A percentile compares a stretch with the other conserved stretches of the same genome.
Evolutionary conservation across 1,140 invertebrate species (phyloP).

Genomic region (Lamellibrachia luymesi): DNA sequence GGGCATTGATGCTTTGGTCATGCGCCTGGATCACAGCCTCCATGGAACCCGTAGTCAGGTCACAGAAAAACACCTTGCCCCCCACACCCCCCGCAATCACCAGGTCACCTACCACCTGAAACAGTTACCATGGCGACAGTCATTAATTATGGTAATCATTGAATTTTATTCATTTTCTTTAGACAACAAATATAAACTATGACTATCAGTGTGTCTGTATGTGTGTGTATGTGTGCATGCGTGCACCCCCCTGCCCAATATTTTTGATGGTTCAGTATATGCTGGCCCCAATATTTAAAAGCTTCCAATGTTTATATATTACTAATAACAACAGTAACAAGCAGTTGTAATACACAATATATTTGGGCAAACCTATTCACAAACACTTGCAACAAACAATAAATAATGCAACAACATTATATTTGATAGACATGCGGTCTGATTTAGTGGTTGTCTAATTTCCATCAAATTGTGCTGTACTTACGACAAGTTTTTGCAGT

Average conservation of each 20-base stretch:
- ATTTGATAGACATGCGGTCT: too few species aligned
- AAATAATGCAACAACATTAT: too few species aligned
- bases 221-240: background rate
- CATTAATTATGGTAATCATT: background rate
- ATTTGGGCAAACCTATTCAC: too few species aligned
- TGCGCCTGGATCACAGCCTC: conserved; percentile 50
- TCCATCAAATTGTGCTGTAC: conserved; percentile 7
- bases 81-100: conserved; percentile 38
- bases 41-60: conserved; percentile 39
- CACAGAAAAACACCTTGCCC: conserved; percentile 48
- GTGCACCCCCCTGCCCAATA: background rate
- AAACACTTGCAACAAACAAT: too few species aligned
- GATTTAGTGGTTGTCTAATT: too few species aligned
- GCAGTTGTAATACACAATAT: too few species aligned
- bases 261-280: too few species aligned
- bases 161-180: too few species aligned
- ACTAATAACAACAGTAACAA: too few species aligned
- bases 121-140: background rate
- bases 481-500: conserved; percentile 37
- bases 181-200: too few species aligned
- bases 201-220: background rate
- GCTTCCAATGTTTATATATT: too few species aligned
- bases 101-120: conserved; percentile 40
- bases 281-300: too few species aligned
- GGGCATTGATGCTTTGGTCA: conserved; percentile 35